Evolutionary conservation across 1,140 invertebrate genomes (phyloP), one percentile per base, ranked within the genome.

Genomic region (Drosophila insularis): DNA sequence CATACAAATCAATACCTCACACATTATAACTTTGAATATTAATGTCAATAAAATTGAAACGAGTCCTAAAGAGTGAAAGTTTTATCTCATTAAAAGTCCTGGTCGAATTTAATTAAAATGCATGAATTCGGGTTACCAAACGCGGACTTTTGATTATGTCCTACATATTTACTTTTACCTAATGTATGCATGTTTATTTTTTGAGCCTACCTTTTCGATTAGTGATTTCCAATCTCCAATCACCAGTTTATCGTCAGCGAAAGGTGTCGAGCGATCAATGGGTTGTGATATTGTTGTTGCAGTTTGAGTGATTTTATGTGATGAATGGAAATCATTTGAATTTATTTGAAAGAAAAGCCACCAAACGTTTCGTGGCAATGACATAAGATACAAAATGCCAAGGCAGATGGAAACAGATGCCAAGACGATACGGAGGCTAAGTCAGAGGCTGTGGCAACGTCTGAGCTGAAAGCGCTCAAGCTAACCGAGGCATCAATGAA

Each of bases 271-370:
- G 7, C 43, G 19, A 50, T 50, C 43, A 19, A 50, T 21, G 43
- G 17, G 8, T 21, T 50, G 21, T 50, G 43, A 37, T 37, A 27
- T 35, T 35, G 32, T 35, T 2, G 10, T 13, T 37, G 10, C 2
- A 11, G 10, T 4, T 37, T 46, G 6, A 2, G 5, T 27, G 27
- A 27, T 27, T 27, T 27, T 27, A 27, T 46, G 43, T 46, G 17
- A 21, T 50, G 43, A 50, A 50, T 50, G 17, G 43, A 50, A 50
- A 50, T 50, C 43, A 21, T 50, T 50, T 21, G 43, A 50, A 21
- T 50, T 50, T 10, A 21, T 27, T 5, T 50, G 3, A 19, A 50
- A 50, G 43, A 50, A 50, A 50, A 50, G 43, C 43, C 43, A 21
- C 1, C 17, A 10, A 50, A 6, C 43, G 43, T 11, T 3, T 50